These are phyloP conservation scores for Drosophila kanekoi DNA, from an alignment of 2,888 invertebrate genomes.

Conservation along the genomic window DNA sequence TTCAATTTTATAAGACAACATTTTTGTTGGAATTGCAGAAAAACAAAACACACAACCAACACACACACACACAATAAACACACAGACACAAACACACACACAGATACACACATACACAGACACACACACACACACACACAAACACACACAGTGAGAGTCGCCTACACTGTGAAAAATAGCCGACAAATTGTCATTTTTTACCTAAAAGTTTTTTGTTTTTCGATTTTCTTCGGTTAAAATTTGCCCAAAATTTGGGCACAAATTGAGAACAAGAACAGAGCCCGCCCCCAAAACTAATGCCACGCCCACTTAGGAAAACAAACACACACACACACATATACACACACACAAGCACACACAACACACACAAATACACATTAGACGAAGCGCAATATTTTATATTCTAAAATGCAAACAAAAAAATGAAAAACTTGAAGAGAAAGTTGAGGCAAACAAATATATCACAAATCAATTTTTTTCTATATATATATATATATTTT, in stretches of 20 bases:
- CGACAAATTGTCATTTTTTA: no score
- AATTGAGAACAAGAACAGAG: neutral
- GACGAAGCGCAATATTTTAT: slow-evolving; percentile 41
- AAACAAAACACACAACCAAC: slow-evolving; percentile 10
- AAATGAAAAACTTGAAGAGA: slow-evolving; percentile 15
- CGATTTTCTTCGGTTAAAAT: no score
- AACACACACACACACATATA: neutral
- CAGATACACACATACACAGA: no score
- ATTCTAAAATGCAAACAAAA: slow-evolving; percentile 9
- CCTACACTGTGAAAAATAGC: slow-evolving; percentile 12
- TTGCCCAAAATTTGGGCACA: no score
- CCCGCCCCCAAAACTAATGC: slow-evolving; percentile 18
- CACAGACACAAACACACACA: no score
- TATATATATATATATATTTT: no score
- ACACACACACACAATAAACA: neutral
- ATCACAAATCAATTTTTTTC: slow-evolving; percentile 11
- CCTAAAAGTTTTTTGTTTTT: no score
- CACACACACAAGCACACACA: slow-evolving; percentile 6
- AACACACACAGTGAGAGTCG: slow-evolving; percentile 3
- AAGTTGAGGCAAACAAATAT: no score
- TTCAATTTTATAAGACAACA: no score
- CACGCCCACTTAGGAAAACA: slow-evolving; percentile 20
- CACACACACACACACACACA: slow-evolving; percentile 2
- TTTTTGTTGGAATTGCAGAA: neutral
- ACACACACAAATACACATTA: slow-evolving; percentile 19